Evolutionary conservation across 1,140 invertebrate species (phyloP).

Genomic region (Archegozetes longisetosus): DNA sequence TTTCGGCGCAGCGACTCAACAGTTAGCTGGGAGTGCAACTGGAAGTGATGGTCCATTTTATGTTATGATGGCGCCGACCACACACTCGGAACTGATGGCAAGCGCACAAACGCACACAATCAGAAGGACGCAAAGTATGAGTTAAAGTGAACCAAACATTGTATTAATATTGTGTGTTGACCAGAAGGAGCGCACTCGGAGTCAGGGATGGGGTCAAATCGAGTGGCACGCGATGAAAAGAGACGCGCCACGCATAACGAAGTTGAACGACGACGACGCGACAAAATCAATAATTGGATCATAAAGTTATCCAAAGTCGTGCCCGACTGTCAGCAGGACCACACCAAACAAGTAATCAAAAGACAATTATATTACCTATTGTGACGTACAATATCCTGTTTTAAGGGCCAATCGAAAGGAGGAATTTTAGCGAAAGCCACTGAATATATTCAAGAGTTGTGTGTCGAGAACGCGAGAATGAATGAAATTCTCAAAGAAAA

Average conservation of each 20-base stretch:
- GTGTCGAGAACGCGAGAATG: conserved; percentile 48
- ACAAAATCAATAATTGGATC: conserved; percentile 95
- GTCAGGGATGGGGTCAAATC: not conserved
- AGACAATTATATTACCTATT: not conserved
- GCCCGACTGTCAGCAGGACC: conserved; percentile 33
- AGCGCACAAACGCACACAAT: too few species aligned
- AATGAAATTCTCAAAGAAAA: conserved; percentile 13
- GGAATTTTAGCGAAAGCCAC: conserved; percentile 89
- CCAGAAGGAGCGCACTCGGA: too few species aligned
- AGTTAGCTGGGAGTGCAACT: not conserved
- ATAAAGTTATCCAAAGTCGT: conserved; percentile 67
- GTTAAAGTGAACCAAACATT: too few species aligned
- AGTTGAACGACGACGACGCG: conserved; percentile 37
- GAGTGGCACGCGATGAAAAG: conserved; percentile 1
- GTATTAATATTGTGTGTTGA: too few species aligned
- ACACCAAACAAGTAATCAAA: conserved; percentile 30
- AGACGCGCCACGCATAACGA: conserved; percentile 12
- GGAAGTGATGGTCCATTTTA: not conserved
- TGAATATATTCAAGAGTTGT: conserved; percentile 78
- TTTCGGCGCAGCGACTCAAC: not conserved
- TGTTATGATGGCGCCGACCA: not conserved
- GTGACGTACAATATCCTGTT: not conserved
- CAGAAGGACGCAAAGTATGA: too few species aligned
- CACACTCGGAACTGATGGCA: too few species aligned
- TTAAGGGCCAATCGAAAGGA: conserved; percentile 62